Conservation (phyloP, 1,140 invertebrate species). For the Hermetia illucens region DNA sequence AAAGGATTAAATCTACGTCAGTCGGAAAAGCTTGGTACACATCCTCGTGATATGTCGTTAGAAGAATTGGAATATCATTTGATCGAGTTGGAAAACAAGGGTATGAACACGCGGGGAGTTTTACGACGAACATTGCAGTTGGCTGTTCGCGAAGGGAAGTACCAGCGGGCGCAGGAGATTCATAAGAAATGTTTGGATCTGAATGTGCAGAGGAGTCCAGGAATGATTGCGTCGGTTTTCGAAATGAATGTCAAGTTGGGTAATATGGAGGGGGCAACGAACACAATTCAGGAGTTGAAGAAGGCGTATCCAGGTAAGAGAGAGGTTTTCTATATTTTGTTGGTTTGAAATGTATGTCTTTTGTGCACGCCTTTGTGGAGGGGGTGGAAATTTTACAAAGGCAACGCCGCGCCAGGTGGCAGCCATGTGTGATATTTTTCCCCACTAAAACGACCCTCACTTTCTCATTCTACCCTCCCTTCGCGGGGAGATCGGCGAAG, state of each 20-base stretch:
- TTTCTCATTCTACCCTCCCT: too few relatives aligned
- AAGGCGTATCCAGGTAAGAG: constrained; percentile 19
- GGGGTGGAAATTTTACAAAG: too few relatives aligned
- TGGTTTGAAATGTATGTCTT: too few relatives aligned
- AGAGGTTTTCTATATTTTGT: not conserved
- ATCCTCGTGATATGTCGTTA: constrained; percentile 32
- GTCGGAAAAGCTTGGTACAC: constrained; percentile 9
- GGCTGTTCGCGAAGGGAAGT: constrained; percentile 27
- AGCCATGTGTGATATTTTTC: too few relatives aligned
- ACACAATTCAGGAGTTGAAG: constrained; percentile 18
- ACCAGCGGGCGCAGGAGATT: constrained; percentile 29
- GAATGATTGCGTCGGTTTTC: constrained; percentile 33
- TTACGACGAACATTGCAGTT: constrained; percentile 33
- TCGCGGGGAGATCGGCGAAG: too few relatives aligned
- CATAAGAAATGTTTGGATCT: constrained; percentile 23
- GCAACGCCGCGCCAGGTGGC: too few relatives aligned
- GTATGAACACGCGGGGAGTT: constrained; percentile 31
- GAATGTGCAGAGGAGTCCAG: constrained; percentile 27
- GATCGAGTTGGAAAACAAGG: constrained; percentile 32
- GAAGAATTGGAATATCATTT: constrained; percentile 36
- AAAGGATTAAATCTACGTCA: not conserved
- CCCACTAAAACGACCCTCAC: too few relatives aligned
- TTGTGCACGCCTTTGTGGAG: too few relatives aligned
- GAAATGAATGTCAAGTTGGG: constrained; percentile 27
- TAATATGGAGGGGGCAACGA: constrained; percentile 25